Conservation (phyloP, 2,888 invertebrate genomes). For the Drosophila nr. medialis region DNA sequence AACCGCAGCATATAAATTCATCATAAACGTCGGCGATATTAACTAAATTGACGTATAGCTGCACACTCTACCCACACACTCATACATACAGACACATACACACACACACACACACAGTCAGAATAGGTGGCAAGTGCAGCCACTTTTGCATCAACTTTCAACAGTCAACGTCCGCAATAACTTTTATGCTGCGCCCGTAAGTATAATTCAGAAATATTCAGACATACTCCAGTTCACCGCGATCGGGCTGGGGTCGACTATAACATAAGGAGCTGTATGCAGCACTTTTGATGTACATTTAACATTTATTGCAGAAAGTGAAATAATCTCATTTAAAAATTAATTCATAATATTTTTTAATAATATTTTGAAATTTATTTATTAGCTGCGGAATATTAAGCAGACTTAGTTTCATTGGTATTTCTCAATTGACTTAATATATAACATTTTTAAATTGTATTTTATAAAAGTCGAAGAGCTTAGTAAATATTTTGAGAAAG, state of each 20-base stretch:
- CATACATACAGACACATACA: conserved; percentile 2
- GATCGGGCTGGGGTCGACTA: no score
- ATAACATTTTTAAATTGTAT: not conserved
- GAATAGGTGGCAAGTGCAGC: conserved; percentile 34
- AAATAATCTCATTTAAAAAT: not conserved
- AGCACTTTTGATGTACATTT: not conserved
- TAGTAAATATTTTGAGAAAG: no score
- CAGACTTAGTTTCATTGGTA: not conserved
- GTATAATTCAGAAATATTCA: not conserved
- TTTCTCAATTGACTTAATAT: not conserved
- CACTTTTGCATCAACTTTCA: conserved; percentile 32
- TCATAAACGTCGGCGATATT: conserved; percentile 71
- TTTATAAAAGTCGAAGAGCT: not conserved
- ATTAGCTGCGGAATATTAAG: not conserved
- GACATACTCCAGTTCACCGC: no score
- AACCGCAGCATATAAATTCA: conserved; percentile 69
- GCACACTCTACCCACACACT: conserved; percentile 1
- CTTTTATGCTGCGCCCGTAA: conserved; percentile 26
- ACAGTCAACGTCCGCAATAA: conserved; percentile 22
- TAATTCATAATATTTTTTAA: no score
- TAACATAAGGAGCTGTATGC: not conserved
- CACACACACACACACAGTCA: conserved; percentile 14
- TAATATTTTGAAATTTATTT: no score
- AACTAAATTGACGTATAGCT: conserved; percentile 70
- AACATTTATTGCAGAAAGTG: not conserved